These are phyloP conservation scores for Zaprionus davidi DNA, from an alignment of 1,140 invertebrate genomes.

Conservation along the genomic window DNA sequence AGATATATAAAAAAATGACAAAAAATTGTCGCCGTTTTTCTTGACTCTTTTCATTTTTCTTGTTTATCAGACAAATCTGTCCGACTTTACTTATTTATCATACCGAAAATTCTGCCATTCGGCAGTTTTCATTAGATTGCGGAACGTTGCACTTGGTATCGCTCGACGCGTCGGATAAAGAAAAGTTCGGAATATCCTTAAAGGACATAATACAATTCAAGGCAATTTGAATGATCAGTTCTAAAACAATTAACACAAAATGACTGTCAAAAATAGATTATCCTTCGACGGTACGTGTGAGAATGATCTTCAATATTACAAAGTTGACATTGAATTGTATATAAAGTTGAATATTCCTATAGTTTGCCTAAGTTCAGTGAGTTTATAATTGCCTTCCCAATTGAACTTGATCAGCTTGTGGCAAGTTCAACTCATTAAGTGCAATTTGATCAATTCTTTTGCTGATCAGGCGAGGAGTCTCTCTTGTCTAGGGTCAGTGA, in stretches of 20 bases:
- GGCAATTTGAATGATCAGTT: neutral
- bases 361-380: too few species aligned
- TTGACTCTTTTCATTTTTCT: conserved; percentile 78
- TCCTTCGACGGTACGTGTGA: conserved; percentile 72
- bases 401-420: conserved; percentile 11
- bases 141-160: conserved; percentile 64
- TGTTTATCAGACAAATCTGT: conserved; percentile 75
- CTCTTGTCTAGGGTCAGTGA: conserved; percentile 19
- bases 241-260: neutral
- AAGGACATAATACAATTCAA: neutral
- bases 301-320: neutral
- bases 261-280: conserved; percentile 64
- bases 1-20: conserved; percentile 21
- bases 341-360: too few species aligned
- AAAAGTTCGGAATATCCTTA: neutral
- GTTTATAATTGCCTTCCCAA: neutral
- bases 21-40: conserved; percentile 68
- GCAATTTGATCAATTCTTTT: conserved; percentile 1
- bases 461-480: neutral
- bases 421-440: conserved; percentile 18
- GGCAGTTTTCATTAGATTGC: conserved; percentile 79
- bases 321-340: neutral
- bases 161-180: neutral
- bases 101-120: conserved; percentile 64
- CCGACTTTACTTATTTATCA: conserved; percentile 66